Base-by-base conservation (phyloP, 2,888 invertebrate genomes). In the Melipona beecheii region DNA sequence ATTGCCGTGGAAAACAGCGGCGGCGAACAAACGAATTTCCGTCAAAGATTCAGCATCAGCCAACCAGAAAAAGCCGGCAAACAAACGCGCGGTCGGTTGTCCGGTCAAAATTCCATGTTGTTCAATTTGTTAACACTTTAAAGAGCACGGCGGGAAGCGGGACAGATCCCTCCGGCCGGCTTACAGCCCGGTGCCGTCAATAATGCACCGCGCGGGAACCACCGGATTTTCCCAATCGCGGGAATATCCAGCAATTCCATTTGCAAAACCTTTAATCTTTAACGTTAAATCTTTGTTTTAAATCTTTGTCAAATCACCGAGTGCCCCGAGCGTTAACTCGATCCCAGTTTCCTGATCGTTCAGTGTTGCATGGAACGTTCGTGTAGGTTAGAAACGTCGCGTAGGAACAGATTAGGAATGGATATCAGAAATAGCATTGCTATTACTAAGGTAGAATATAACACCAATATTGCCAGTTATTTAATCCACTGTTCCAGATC, bases 71-170 rank as follows among this genome's bases (percentile, higher is more conserved):
- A 56, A 49, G 11, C 43, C 27, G 15, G 43, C 21, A 21, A 66
- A 62, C 50, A 50, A 50, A 76, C 49, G 70, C n/a, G 21, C 52
- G 69, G 31, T 43, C 36, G 27, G 58, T 24, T 60, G 58, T 58
- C 58, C 27, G 52, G 27, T 56, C 49, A 66, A 70, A 72, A 73
- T 78, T 68, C 66, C 60, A 19, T 68, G 78, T 72, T 81, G 78
- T 69, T 64, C 81, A 81, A 81, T 73, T 78, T 78, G 81, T 69
- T 81, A 78, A 73, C 72, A 69, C 68, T 81, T 81, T 78, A 66
- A 58, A 81, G 66, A 72, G 71, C 72, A 77, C 31, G 50, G 24
- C 50, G 17, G 52, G 21, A 79, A 75, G 54, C 43, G 69, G 31
- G 64, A 65, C 49, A 36, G 79, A 76, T 79, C 77, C 49, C 80